These are phyloP conservation scores for Ardeotis arabs DNA, from an alignment of 2,113 vertebrate genomes.

Conservation along the genomic window DNA sequence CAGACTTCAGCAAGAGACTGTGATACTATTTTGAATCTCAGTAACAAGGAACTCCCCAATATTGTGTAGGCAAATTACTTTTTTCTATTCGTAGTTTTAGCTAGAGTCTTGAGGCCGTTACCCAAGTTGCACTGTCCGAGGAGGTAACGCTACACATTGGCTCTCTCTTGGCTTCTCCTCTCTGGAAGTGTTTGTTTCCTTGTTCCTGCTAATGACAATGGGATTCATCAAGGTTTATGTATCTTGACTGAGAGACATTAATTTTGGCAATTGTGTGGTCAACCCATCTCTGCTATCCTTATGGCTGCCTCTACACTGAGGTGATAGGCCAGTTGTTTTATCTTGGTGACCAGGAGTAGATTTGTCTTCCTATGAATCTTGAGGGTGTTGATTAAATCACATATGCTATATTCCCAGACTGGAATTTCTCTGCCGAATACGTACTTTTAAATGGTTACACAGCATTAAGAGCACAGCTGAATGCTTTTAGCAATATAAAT, in stretches of 20 bases:
- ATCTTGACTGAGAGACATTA: neutral
- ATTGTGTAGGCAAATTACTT: neutral
- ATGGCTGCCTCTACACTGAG: neutral
- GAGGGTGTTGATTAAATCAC: neutral
- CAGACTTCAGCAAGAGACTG: neutral
- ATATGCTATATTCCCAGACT: neutral
- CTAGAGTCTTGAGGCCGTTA: neutral
- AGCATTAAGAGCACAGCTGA: constrained; percentile 27
- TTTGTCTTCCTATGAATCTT: neutral
- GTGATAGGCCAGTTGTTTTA: neutral
- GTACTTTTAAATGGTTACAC: constrained; percentile 4
- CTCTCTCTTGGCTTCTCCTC: neutral
- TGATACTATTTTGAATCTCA: neutral
- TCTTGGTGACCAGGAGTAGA: neutral
- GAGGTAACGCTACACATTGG: neutral
- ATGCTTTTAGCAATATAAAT: constrained; percentile 64
- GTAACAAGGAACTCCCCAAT: neutral
- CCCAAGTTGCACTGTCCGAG: neutral
- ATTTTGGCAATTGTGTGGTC: neutral
- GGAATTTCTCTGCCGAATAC: constrained; percentile 32
- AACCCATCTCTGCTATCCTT: neutral
- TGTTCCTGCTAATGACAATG: neutral
- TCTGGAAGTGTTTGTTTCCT: neutral
- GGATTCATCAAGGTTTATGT: neutral
- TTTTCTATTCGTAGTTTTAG: neutral